Evolutionary conservation across 2,888 invertebrate genomes (phyloP).

Genomic region (Alloplasta piceator): DNA sequence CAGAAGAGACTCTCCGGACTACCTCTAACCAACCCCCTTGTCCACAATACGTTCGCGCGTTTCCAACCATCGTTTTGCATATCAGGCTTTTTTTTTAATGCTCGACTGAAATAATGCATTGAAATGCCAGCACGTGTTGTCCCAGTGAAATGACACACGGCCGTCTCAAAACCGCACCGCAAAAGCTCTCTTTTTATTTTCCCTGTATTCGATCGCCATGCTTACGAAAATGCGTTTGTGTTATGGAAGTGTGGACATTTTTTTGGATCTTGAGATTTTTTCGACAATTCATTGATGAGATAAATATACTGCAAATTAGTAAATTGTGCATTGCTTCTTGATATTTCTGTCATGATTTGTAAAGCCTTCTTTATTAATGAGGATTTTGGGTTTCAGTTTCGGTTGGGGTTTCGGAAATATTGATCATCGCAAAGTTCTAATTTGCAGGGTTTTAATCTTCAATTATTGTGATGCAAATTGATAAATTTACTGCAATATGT

Average conservation of each 20-base stretch:
- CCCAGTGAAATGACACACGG: constrained; percentile 81
- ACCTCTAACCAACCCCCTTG: constrained; percentile 55
- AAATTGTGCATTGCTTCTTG: too few species aligned
- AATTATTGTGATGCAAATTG: too few species aligned
- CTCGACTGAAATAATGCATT: constrained; percentile 82
- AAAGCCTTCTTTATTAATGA: too few species aligned
- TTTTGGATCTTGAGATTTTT: too few species aligned
- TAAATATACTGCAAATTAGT: too few species aligned
- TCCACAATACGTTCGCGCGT: not conserved
- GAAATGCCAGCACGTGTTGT: constrained; percentile 81
- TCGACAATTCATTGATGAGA: too few species aligned
- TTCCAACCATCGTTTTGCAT: constrained; percentile 77
- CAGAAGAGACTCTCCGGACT: constrained; percentile 55
- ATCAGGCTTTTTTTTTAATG: constrained; percentile 77
- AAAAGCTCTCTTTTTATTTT: constrained; percentile 68
- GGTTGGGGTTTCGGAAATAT: too few species aligned
- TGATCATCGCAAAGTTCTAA: too few species aligned
- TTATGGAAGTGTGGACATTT: not conserved
- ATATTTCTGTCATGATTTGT: too few species aligned
- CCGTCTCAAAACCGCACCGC: constrained; percentile 73
- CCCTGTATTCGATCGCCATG: constrained; percentile 44
- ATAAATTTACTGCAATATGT: too few species aligned
- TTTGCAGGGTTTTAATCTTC: too few species aligned
- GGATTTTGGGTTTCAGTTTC: too few species aligned
- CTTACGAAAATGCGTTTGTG: constrained; percentile 35